Base-by-base conservation (phyloP, 2,888 invertebrate species). In the Panopea generosa region DNA sequence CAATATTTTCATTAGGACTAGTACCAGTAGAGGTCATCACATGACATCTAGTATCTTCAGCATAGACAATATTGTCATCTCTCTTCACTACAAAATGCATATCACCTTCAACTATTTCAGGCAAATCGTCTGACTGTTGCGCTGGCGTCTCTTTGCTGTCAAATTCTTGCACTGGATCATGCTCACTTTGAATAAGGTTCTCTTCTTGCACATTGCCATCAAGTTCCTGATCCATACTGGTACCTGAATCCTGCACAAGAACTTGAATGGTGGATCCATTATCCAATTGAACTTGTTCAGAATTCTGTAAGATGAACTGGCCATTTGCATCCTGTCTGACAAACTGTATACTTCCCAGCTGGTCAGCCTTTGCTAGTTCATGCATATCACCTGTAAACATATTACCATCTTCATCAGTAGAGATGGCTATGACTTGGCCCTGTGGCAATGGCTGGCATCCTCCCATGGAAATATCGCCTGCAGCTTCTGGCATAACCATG, bases 281-380 rank as follows among this genome's bases (percentile, higher is more conserved):
- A n/a, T 61, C 57, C 14, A 76, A 40, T 20, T 66, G 65, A 0
- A 66, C 57, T 40, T 74, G 50, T 43, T 57, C 68, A 29, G 63
- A 55, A 45, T 70, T 63, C 38, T 70, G 62, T 50, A 71, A n/a
- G 33, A 76, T 62, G 38, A 52, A 67, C 29, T 71, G 70, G 24
- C 67, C 70, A 14, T 50, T 16, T 2, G 26, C n/a, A 45, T 56
- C 53, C 18, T 67, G 45, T 20, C 53, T 57, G 18, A 76, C 61
- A 38, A 71, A 67, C 40, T 63, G 76, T 4, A 56, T 33, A 20
- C 38, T 65, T 26, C 29, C 27, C 22, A 65, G 24, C 18, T 27
- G 26, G 11, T 56, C 47, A n/a, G 65, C 7, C 18, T 52, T 52
- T 3, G 52, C 3, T 20, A 26, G 52, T 6, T 3, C 26, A 4